Conservation (phyloP, 2,113 vertebrate species). For the Typhlomys cinereus region DNA sequence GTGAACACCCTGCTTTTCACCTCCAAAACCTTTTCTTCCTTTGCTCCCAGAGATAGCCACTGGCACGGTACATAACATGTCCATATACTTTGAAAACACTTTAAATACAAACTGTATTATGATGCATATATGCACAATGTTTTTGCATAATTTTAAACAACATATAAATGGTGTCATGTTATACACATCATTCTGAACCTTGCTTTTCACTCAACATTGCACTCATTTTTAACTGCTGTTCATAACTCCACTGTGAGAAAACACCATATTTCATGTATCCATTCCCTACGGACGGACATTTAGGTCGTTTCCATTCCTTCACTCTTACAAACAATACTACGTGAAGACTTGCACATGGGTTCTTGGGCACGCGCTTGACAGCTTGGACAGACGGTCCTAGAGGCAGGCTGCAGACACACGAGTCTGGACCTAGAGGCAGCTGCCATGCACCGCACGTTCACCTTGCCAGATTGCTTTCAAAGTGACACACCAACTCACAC, state of each 20-base stretch:
- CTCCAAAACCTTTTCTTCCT: background rate
- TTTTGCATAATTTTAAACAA: constrained; percentile 46
- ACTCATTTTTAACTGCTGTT: constrained; percentile 33
- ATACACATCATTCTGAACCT: constrained; percentile 65
- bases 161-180: constrained; percentile 37
- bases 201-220: constrained; percentile 56
- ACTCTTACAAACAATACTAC: constrained; percentile 23
- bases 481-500: constrained; percentile 39
- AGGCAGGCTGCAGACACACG: background rate
- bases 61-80: background rate
- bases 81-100: constrained; percentile 41
- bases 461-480: constrained; percentile 64
- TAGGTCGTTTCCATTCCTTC: constrained; percentile 10
- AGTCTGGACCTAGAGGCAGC: constrained; percentile 43
- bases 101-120: constrained; percentile 7
- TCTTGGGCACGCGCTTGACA: background rate
- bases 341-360: background rate
- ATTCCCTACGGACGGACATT: constrained; percentile 45
- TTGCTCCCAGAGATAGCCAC: constrained; percentile 43
- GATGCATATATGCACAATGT: constrained; percentile 17
- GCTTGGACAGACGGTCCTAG: constrained; percentile 31
- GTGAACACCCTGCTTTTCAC: background rate
- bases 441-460: constrained; percentile 48
- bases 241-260: constrained; percentile 60
- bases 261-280: constrained; percentile 54